phyloP scores from a whole-genome alignment of 2,113 vertebrate species.

The Willisornis vidua region DNA sequence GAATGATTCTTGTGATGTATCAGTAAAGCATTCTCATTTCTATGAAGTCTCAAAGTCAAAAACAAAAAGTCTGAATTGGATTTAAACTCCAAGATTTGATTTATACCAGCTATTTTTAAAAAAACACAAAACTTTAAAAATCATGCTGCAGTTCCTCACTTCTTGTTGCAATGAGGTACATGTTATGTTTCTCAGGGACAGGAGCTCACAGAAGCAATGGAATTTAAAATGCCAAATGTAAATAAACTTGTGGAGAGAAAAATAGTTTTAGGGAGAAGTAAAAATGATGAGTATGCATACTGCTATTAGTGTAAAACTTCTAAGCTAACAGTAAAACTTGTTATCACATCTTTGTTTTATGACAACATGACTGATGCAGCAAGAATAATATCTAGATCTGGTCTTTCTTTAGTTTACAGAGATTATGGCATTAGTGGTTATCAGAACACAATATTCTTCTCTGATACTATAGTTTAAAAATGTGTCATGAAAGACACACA shows the following conservation, averaged over 20 bases:
- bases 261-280: neutral
- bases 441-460: neutral
- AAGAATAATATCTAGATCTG: neutral
- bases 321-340: slow-evolving; percentile 6
- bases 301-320: neutral
- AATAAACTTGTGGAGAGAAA: neutral
- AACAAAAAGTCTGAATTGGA: neutral
- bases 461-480: neutral
- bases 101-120: neutral
- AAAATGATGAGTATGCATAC: neutral
- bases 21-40: neutral
- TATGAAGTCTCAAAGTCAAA: neutral
- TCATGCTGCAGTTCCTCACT: neutral
- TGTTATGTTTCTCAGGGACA: neutral
- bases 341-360: slow-evolving; percentile 17
- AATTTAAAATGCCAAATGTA: neutral
- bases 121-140: neutral
- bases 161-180: neutral
- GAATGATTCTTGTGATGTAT: neutral
- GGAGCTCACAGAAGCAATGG: neutral
- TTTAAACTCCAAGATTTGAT: neutral
- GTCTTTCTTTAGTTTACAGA: neutral
- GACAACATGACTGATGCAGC: neutral
- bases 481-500: neutral
- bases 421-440: neutral